Base-by-base conservation (phyloP, 2,797 vertebrate genomes). In the Microcaecilia unicolor region DNA sequence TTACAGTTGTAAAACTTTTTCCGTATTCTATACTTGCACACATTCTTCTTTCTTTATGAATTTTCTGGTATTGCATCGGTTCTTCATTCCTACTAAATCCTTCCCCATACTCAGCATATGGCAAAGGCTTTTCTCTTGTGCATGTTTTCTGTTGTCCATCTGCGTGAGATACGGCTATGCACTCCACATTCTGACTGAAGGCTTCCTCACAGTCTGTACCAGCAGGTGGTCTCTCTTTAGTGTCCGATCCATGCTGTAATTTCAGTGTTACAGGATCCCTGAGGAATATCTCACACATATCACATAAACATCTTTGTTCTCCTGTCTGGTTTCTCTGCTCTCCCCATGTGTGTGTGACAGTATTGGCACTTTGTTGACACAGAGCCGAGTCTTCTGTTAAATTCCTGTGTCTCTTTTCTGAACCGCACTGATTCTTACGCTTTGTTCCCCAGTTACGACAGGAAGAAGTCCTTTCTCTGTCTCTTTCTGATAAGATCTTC, bases 191-290 rank as follows among this genome's bases (percentile, higher is more conserved):
- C 7, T 69, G 61, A 23, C 59, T 51, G 14, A 66, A 63, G 15
- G 55, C 46, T 22, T 63, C 69, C 14, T 65, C 65, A 9, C 57
- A 64, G 19, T 57, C 57, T 1, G 6, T 25, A 18, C 57, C 64
- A 16, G 43, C 28, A 0, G 66, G 51, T 2, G 55, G 58, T 15
- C 59, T 66, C 25, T 66, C 62, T 21, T 62, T 56, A 1, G 61
- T 65, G 17, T 68, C 65, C 19, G 65, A 51, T 18, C 58, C 41
- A 13, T 31, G 55, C 7, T 65, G 64, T 5, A 49, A 53, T 22
- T 47, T 39, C 6, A 61, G 61, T 29, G 55, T 61, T 1, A 58
- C 65, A 9, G 58, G 68, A 39, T 64, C 61, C 31, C 64, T 67
- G 25, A 64, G 64, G 2, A 48, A 52, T 28, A 64, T 67, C 5